phyloP scores from a whole-genome alignment of 2,113 vertebrate genomes.

The Turdus rufiventris region DNA sequence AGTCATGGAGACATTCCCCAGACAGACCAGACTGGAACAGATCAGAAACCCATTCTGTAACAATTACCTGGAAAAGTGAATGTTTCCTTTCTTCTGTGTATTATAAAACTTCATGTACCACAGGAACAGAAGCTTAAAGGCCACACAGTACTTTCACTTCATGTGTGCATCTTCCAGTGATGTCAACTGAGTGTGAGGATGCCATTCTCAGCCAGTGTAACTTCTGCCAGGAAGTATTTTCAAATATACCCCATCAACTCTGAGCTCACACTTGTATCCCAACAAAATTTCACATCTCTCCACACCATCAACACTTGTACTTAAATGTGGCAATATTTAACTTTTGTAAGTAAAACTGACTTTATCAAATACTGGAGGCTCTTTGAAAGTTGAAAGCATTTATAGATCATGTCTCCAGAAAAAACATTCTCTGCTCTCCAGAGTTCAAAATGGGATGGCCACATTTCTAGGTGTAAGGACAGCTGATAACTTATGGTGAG shows the following conservation, averaged over 20 bases:
- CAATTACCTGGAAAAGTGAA: slow-evolving; percentile 14
- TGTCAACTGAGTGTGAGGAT: background rate
- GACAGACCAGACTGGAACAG: background rate
- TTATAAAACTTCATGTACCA: background rate
- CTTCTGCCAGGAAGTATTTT: background rate
- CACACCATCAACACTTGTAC: background rate
- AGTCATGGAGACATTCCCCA: background rate
- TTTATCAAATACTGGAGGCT: background rate
- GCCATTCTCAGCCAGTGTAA: background rate
- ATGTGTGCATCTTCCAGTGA: slow-evolving; percentile 12
- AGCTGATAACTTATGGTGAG: background rate
- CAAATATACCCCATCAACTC: background rate
- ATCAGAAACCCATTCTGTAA: background rate
- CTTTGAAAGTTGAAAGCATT: background rate
- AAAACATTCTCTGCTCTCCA: background rate
- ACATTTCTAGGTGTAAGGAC: background rate
- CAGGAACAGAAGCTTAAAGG: slow-evolving; percentile 24
- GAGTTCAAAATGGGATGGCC: background rate
- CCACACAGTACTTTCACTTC: background rate
- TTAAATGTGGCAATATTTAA: background rate
- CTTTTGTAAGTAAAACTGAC: background rate
- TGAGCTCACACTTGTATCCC: background rate
- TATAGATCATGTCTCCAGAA: background rate
- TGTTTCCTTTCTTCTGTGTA: background rate
- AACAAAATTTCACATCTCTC: background rate